Percentiles rank a stretch among this genome's conserved stretches.
These are phyloP conservation scores for Seriola aureovittata DNA, from an alignment of 2,113 vertebrate genomes.

Conservation along the genomic window DNA sequence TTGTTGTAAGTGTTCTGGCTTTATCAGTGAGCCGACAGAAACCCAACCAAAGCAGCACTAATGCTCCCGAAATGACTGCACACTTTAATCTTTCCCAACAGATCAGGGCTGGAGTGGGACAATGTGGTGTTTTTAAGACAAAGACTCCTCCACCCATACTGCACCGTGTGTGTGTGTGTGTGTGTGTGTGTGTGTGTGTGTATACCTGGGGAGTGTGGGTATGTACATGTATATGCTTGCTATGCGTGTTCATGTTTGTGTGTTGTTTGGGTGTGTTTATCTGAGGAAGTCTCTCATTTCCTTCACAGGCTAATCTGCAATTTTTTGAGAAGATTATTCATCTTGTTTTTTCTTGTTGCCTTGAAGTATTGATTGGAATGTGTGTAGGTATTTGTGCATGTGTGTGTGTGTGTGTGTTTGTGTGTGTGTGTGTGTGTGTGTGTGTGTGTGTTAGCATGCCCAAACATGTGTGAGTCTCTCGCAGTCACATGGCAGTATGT, in stretches of 20 bases:
- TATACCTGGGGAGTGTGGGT: background rate
- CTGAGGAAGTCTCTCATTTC: slow-evolving; percentile 74
- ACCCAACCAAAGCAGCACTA: slow-evolving; percentile 60
- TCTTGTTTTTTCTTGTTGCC: slow-evolving; percentile 13
- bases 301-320: slow-evolving; percentile 49
- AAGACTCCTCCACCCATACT: slow-evolving; percentile 44
- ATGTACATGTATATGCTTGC: background rate
- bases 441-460: background rate
- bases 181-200: too few species aligned
- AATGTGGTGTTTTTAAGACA: slow-evolving; percentile 33
- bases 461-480: background rate
- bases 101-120: slow-evolving; percentile 51
- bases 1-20: slow-evolving; percentile 71
- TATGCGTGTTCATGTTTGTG: slow-evolving; percentile 5
- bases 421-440: slow-evolving; percentile 5
- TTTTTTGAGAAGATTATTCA: slow-evolving; percentile 27
- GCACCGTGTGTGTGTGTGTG: background rate
- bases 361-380: slow-evolving; percentile 21
- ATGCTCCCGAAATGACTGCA: slow-evolving; percentile 63
- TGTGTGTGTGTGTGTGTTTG: background rate
- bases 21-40: slow-evolving; percentile 74
- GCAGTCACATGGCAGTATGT: slow-evolving; percentile 11
- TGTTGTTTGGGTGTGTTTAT: slow-evolving; percentile 58
- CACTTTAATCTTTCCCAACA: slow-evolving; percentile 66
- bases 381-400: background rate